phyloP scores from a whole-genome alignment of 2,888 invertebrate genomes.

The Eupeodes luniger region DNA sequence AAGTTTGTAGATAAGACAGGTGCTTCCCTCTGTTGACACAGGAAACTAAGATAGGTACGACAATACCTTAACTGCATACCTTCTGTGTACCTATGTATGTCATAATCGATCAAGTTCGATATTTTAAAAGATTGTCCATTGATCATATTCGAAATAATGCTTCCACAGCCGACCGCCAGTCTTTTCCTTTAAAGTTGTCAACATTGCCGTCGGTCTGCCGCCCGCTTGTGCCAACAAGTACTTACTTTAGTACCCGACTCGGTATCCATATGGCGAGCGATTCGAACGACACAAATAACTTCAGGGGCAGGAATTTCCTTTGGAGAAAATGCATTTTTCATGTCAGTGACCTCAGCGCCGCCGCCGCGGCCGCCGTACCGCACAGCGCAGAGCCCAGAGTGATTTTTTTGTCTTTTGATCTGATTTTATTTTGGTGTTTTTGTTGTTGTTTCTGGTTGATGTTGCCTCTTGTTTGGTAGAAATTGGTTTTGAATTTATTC shows the following conservation, averaged over 20 bases:
- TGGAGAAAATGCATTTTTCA: conserved; percentile 71
- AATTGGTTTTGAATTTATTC: not conserved
- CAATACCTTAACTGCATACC: no score
- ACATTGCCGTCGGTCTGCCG: not conserved
- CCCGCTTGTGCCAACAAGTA: not conserved
- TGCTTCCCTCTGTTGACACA: not conserved
- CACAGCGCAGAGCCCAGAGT: conserved; percentile 8
- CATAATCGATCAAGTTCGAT: conserved; percentile 28
- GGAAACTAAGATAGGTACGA: conserved; percentile 5
- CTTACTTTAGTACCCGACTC: no score
- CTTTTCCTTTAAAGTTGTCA: conserved; percentile 31
- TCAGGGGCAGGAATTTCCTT: conserved; percentile 50
- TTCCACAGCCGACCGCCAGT: not conserved
- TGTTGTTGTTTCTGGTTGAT: not conserved
- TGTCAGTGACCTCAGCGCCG: conserved; percentile 64
- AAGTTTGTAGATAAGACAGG: not conserved
- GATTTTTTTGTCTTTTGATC: conserved; percentile 58
- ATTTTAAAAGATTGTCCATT: conserved; percentile 45
- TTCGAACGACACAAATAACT: conserved; percentile 42
- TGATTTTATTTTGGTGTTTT: conserved; percentile 43
- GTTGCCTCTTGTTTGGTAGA: not conserved
- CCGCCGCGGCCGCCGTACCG: no score
- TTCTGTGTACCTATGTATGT: not conserved
- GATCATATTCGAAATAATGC: conserved; percentile 27
- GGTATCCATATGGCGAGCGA: not conserved